A percentile compares a stretch with the other conserved stretches of the same genome.
These are phyloP conservation scores for Polyodon spathula DNA, from an alignment of 2,113 vertebrate genomes.

Conservation along the genomic window DNA sequence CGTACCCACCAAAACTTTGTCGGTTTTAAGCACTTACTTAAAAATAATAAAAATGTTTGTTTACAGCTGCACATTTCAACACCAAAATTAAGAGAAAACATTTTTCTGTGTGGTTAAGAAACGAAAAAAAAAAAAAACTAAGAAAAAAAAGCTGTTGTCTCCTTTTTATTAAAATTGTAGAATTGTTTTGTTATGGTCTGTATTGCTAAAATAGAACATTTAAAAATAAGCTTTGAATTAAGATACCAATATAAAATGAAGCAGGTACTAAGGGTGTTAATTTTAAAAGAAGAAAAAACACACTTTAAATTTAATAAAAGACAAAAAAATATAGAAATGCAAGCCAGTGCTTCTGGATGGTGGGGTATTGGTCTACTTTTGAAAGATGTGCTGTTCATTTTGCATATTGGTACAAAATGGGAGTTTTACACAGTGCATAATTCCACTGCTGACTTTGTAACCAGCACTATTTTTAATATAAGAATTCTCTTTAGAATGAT, in stretches of 20 bases:
- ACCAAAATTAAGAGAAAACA: constrained; percentile 21
- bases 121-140: constrained; percentile 6
- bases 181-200: constrained; percentile 23
- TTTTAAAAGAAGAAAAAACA: constrained; percentile 23
- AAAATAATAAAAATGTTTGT: constrained; percentile 15
- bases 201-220: constrained; percentile 16
- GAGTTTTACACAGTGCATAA: constrained; percentile 16
- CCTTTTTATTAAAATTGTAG: constrained; percentile 13
- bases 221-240: constrained; percentile 27
- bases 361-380: constrained; percentile 17
- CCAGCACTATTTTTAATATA: constrained; percentile 19
- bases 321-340: constrained; percentile 49
- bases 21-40: constrained; percentile 37
- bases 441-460: constrained; percentile 24
- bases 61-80: constrained; percentile 17
- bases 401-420: constrained; percentile 8
- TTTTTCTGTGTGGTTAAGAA: too few relatives aligned
- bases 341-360: constrained; percentile 29
- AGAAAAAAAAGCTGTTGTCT: constrained; percentile 26
- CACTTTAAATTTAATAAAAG: constrained; percentile 34
- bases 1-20: constrained; percentile 26
- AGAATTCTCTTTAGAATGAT: constrained; percentile 1
- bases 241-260: constrained; percentile 18
- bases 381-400: constrained; percentile 10
- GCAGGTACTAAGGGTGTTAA: constrained; percentile 16